Conservation (phyloP, 2,888 invertebrate species). For the Limnephilus auricula region DNA sequence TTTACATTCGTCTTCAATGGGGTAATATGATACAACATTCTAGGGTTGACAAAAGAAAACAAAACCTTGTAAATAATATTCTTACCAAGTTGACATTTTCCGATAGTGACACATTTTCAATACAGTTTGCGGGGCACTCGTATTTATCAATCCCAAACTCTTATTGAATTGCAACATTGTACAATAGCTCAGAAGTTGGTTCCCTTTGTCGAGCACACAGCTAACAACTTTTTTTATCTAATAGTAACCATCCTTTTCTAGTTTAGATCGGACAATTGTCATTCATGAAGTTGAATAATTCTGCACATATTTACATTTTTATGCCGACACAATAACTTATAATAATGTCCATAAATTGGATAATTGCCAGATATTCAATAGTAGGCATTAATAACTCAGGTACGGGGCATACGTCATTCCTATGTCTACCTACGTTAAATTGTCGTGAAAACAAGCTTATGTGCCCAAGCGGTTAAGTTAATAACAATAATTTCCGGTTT, state of each 20-base stretch:
- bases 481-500: too few species aligned
- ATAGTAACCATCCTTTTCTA: background rate
- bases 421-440: too few species aligned
- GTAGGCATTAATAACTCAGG: too few species aligned
- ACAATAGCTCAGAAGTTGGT: background rate
- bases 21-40: background rate
- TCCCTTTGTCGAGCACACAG: background rate
- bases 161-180: background rate
- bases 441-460: too few species aligned
- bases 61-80: background rate
- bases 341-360: background rate
- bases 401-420: too few species aligned
- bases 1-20: background rate
- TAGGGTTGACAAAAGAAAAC: background rate
- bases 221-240: background rate
- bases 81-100: background rate
- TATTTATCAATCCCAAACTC: background rate
- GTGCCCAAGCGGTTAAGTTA: too few species aligned
- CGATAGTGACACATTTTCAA: background rate
- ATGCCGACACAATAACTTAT: background rate
- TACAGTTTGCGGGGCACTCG: background rate
- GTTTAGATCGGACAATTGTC: background rate
- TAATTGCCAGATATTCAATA: background rate
- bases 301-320: too few species aligned
- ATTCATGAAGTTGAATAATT: too few species aligned